phyloP scores from a whole-genome alignment of 2,113 vertebrate species.

The Chlorodrepanis virens region DNA sequence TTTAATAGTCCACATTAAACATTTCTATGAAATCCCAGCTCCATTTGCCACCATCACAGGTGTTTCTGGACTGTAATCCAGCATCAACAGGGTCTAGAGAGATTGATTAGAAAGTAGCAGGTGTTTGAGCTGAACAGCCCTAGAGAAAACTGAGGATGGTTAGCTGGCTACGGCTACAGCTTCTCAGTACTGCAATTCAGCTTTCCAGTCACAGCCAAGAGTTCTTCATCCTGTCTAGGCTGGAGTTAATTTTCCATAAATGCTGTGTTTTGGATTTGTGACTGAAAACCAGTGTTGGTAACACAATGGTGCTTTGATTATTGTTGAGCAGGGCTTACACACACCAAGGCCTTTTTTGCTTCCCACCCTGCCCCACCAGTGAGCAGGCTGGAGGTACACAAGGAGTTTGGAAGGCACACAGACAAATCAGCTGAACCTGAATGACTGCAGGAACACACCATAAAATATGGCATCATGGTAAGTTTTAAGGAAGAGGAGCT shows the following conservation, averaged over 20 bases:
- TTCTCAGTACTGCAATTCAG: neutral
- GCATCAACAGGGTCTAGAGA: neutral
- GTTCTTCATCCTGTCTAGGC: neutral
- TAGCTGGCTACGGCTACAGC: neutral
- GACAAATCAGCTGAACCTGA: neutral
- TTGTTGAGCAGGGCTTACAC: neutral
- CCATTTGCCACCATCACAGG: neutral
- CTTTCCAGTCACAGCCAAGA: neutral
- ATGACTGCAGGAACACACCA: fast-evolving
- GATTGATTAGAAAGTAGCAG: neutral
- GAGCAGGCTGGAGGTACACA: neutral
- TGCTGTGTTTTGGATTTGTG: neutral
- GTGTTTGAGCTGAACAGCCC: neutral
- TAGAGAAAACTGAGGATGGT: neutral
- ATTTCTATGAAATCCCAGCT: neutral
- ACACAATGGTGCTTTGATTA: neutral
- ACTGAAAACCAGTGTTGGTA: neutral
- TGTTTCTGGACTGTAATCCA: neutral
- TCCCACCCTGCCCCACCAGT: neutral
- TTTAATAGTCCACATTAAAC: neutral
- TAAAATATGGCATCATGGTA: neutral
- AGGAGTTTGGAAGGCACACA: neutral
- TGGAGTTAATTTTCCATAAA: neutral
- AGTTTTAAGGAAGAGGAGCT: neutral
- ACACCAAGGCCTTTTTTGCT: neutral